phyloP scores from a whole-genome alignment of 2,113 vertebrate species.

The Rallus limicola region DNA sequence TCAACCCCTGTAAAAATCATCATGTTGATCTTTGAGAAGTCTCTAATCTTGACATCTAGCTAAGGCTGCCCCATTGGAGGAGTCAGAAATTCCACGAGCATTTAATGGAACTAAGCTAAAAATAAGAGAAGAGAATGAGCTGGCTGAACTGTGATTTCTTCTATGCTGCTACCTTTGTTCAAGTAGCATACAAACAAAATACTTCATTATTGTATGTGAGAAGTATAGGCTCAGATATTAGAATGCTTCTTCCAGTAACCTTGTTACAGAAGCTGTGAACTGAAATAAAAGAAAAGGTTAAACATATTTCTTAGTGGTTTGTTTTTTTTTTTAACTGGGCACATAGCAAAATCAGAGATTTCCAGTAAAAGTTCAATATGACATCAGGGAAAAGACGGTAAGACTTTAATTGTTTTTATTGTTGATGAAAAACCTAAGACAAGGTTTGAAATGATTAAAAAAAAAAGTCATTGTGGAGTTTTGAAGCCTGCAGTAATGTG shows the following conservation, averaged over 20 bases:
- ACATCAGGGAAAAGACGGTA: background rate
- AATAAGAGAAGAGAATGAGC: background rate
- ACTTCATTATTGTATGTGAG: background rate
- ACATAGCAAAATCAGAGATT: background rate
- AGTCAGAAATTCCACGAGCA: background rate
- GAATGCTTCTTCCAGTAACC: background rate
- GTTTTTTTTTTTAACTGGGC: background rate
- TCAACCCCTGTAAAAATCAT: background rate
- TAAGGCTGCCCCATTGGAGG: background rate
- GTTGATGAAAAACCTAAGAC: background rate
- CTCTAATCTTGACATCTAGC: background rate
- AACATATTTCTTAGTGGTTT: background rate
- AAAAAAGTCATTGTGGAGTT: background rate
- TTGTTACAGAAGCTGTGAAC: background rate
- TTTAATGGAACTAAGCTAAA: background rate
- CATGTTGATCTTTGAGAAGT: background rate
- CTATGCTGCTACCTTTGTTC: background rate
- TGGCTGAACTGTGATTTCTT: background rate
- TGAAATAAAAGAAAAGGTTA: constrained; percentile 10
- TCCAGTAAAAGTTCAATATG: background rate
- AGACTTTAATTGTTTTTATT: background rate
- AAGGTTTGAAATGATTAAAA: background rate
- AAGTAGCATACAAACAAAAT: constrained; percentile 3
- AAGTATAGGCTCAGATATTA: background rate
- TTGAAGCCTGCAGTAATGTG: background rate